A percentile compares a stretch with the other conserved stretches of the same genome.
Evolutionary conservation across 2,888 invertebrate genomes (phyloP).

Genomic region (Andrena fulva): DNA sequence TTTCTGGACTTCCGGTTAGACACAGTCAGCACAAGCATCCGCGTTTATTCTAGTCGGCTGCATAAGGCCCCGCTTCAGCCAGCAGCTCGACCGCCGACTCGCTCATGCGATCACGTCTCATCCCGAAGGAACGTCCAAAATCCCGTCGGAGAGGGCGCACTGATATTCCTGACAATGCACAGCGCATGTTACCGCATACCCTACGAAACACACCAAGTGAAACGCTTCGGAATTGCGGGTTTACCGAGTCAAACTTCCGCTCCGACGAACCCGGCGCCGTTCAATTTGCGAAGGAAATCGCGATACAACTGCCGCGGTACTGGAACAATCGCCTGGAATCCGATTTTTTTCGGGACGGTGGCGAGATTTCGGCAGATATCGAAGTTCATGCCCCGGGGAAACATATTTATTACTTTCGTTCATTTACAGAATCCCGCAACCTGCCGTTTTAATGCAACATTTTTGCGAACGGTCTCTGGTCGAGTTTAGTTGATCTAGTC

Average conservation of each 20-base stretch:
- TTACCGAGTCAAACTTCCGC: constrained; percentile 42
- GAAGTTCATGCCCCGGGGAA: neutral
- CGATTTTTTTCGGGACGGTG: neutral
- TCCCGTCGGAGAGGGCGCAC: constrained; percentile 18
- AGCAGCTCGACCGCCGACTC: constrained; percentile 43
- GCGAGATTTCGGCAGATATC: neutral
- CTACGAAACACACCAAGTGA: constrained; percentile 32
- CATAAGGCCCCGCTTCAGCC: constrained; percentile 36
- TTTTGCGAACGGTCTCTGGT: neutral
- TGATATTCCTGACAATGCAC: constrained; percentile 62
- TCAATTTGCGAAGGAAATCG: constrained; percentile 43
- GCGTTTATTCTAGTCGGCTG: constrained; percentile 63
- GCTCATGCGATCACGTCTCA: constrained; percentile 56
- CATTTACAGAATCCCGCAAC: neutral
- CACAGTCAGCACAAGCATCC: constrained; percentile 60
- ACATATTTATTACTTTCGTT: neutral
- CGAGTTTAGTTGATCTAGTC: neutral
- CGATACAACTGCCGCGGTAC: constrained; percentile 6
- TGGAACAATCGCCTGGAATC: neutral
- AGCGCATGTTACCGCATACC: constrained; percentile 45
- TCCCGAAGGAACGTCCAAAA: constrained; percentile 54
- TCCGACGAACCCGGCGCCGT: constrained; percentile 10
- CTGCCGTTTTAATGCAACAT: neutral
- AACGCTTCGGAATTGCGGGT: constrained; percentile 50
- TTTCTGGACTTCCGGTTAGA: constrained; percentile 20